A percentile compares a stretch with the other conserved stretches of the same genome.
phyloP scores from a whole-genome alignment of 2,888 invertebrate species.

The Ennomos erosarius region DNA sequence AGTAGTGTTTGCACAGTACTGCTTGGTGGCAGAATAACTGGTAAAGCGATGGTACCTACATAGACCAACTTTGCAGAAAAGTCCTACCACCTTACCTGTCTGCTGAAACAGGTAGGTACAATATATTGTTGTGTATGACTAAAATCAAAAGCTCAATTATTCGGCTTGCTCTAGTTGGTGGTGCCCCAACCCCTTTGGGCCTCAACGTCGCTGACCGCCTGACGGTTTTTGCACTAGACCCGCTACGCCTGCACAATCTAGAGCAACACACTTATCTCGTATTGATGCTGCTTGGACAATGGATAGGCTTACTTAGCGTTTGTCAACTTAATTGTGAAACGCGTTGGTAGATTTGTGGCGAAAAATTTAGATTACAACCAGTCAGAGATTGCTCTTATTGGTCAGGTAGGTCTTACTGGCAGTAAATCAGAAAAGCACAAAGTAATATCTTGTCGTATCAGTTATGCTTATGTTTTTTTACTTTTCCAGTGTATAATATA shows the following conservation, averaged over 20 bases:
- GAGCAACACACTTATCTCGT: slow-evolving; percentile 63
- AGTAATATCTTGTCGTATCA: no score
- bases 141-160: slow-evolving; percentile 43
- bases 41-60: no score
- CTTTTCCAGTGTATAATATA: not conserved
- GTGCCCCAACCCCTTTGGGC: slow-evolving; percentile 71
- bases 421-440: no score
- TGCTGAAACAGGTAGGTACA: slow-evolving; percentile 35
- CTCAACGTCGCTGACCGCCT: slow-evolving; percentile 77
- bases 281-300: slow-evolving; percentile 54
- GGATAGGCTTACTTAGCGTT: slow-evolving; percentile 34
- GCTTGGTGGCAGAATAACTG: no score
- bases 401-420: no score
- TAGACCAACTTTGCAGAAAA: no score
- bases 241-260: slow-evolving; percentile 65
- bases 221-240: slow-evolving; percentile 70
- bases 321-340: no score
- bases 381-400: no score
- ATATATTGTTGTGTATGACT: slow-evolving; percentile 45
- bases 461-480: not conserved
- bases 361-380: no score
- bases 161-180: slow-evolving; percentile 45
- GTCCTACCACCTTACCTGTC: no score
- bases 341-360: no score
- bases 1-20: no score